Evolutionary conservation across 2,888 invertebrate genomes (phyloP), one percentile per base, ranked within the genome.

Genomic region (Notodonta ziczac): DNA sequence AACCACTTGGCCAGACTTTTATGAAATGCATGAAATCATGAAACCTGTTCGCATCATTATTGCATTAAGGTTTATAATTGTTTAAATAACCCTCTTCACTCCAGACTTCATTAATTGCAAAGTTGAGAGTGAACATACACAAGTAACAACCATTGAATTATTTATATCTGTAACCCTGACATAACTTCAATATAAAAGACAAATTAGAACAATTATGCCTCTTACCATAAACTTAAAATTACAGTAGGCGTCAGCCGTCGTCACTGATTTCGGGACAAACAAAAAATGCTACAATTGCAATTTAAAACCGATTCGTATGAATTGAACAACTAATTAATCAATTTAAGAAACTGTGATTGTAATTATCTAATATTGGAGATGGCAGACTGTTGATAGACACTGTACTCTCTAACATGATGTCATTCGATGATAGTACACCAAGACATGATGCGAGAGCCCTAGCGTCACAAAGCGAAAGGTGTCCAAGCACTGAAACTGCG

Each of bases 401-500:
- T 16, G 52, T 32, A 32, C 5, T 24, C 32, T 32, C 10, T 24
- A 50, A 1, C 48, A n/a, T 54, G 54, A 39, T 54, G 54, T 54
- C 54, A 39, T 54, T 39, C 2, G 39, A 50, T 16, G 48, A 6
- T 5, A 2, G 32, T 32, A 32, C 10, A 24, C 52, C 4, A 12
- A 32, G 32, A 32, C 24, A 24, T 53, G 24, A 12, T 39, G 54
- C 39, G 13, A 9, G n/a, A 54, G 54, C 39, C 54, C 54, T 60
- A 65, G 63, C 62, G 53, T 64, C 61, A 84, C 83, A 86, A 88
- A 88, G 89, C 82, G 90, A 91, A 90, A 87, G 90, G 89, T 74
- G 61, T 80, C 73, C 71, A 68, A 75, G 70, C 70, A 68, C 75
- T 77, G 68, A 78, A 81, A 72, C 69, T 72, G 74, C 74, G 67